These are phyloP conservation scores for Syngnathus acus DNA, from an alignment of 2,797 vertebrate species.

Conservation along the genomic window DNA sequence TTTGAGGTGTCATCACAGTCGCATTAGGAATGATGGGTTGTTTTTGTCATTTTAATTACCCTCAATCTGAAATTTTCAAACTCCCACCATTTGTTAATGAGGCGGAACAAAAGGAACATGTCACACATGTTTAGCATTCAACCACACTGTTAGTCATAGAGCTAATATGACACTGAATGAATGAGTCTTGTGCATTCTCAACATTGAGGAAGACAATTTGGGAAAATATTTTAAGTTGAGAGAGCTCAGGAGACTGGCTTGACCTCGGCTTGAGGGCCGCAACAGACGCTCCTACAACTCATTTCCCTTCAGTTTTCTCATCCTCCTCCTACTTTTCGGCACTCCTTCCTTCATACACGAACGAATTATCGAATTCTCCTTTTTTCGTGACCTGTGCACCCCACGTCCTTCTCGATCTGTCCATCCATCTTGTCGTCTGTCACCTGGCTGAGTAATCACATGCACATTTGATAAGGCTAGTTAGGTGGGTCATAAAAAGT, in stretches of 20 bases:
- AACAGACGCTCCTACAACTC: constrained; percentile 61
- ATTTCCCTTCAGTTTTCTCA: constrained; percentile 48
- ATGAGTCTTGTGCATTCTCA: not conserved
- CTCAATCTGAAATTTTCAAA: constrained; percentile 64
- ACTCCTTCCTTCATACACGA: constrained; percentile 26
- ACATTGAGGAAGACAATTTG: not conserved
- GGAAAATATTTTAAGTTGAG: not conserved
- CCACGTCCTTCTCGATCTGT: constrained; percentile 25
- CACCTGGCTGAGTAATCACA: constrained; percentile 61
- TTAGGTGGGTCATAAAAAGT: constrained; percentile 72
- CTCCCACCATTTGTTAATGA: constrained; percentile 49
- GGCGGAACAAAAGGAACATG: constrained; percentile 59
- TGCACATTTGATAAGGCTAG: constrained; percentile 69
- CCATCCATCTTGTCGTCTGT: constrained; percentile 54
- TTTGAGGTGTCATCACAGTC: constrained; percentile 60
- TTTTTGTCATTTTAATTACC: constrained; percentile 69
- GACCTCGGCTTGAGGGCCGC: too few relatives aligned
- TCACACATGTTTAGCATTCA: constrained; percentile 46
- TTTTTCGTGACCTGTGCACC: constrained; percentile 4
- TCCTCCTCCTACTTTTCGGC: constrained; percentile 19
- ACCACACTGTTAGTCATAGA: constrained; percentile 38
- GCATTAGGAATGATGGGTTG: constrained; percentile 59
- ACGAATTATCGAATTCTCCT: constrained; percentile 39
- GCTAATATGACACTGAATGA: constrained; percentile 19
- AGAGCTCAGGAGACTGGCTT: not conserved